These are phyloP conservation scores for Hemiscyllium ocellatum DNA, from an alignment of 2,113 vertebrate genomes.

Conservation along the genomic window DNA sequence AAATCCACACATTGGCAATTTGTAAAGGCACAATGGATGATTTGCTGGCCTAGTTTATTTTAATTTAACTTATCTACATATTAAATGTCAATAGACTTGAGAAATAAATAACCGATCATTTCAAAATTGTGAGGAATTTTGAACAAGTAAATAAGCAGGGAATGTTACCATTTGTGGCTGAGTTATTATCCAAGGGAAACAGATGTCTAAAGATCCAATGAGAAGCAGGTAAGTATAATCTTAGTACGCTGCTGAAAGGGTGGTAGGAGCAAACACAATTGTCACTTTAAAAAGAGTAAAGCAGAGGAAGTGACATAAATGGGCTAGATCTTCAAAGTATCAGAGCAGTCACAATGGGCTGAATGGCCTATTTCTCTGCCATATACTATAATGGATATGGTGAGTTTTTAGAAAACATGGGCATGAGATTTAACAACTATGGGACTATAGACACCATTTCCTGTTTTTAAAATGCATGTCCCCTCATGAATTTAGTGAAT, in stretches of 20 bases:
- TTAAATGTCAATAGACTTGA: neutral
- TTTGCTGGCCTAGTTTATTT: neutral
- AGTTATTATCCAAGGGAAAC: neutral
- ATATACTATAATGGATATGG: neutral
- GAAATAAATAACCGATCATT: neutral
- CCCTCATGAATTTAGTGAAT: neutral
- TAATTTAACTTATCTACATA: neutral
- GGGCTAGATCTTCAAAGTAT: neutral
- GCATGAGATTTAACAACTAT: no score
- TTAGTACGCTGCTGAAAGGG: neutral
- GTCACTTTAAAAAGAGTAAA: neutral
- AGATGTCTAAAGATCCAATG: neutral
- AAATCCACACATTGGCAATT: neutral
- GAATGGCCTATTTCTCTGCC: neutral
- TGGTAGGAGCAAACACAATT: neutral
- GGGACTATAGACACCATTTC: neutral
- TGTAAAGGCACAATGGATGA: neutral
- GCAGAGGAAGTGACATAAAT: neutral
- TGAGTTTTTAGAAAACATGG: neutral
- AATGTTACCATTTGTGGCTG: neutral
- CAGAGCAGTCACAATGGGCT: neutral
- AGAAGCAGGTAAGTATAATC: neutral
- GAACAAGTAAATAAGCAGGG: neutral
- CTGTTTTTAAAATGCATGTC: neutral
- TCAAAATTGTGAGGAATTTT: neutral